Evolutionary conservation across 2,113 vertebrate species (phyloP).

Genomic region (human (Homo sapiens)): DNA sequence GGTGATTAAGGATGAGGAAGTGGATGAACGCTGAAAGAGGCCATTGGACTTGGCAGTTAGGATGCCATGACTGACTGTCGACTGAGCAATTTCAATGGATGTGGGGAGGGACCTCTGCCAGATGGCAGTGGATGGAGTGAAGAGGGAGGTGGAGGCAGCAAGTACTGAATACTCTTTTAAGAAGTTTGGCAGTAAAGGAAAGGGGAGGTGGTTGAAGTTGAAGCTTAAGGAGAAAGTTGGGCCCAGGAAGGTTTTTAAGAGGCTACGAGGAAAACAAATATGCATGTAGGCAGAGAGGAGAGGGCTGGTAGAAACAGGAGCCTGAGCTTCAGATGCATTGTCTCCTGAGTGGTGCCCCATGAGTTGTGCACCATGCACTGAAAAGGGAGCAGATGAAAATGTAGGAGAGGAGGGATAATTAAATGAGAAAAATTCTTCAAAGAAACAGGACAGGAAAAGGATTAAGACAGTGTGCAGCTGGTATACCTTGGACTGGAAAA

Average conservation of each 20-base stretch:
- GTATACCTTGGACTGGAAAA: background rate
- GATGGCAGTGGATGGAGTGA: background rate
- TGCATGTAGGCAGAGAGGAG: background rate
- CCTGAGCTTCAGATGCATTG: background rate
- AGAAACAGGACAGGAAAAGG: background rate
- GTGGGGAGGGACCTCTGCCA: background rate
- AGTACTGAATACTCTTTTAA: background rate
- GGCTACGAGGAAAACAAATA: background rate
- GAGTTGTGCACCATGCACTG: background rate
- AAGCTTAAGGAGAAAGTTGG: background rate
- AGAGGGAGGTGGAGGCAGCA: background rate
- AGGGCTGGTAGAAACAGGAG: background rate
- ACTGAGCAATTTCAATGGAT: background rate
- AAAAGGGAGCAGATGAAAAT: background rate
- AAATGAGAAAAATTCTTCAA: background rate
- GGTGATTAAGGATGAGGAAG: background rate
- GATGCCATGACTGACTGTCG: background rate
- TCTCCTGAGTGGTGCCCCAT: rapidly evolving
- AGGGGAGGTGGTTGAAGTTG: background rate
- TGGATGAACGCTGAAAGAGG: background rate
- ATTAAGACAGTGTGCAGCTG: background rate
- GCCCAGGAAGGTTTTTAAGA: background rate
- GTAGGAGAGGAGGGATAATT: background rate
- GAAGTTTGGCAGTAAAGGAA: background rate
- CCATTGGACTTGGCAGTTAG: background rate